Conservation (phyloP, 2,113 vertebrate genomes). For the Nycticorax nycticorax region DNA sequence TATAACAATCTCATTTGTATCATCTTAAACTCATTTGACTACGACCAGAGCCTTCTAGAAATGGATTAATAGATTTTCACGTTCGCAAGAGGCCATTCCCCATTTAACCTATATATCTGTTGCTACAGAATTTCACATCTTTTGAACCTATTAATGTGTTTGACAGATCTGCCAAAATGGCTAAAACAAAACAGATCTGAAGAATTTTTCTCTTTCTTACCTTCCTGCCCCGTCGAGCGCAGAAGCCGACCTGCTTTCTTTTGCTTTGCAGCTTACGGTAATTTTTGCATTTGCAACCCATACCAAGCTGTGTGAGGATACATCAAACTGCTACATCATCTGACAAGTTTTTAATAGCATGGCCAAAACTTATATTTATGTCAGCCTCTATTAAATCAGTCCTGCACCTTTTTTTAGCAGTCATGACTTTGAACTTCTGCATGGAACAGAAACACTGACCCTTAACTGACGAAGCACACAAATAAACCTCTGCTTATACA, state of each 20-base stretch:
- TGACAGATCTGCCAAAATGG: not conserved
- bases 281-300: not conserved
- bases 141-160: not conserved
- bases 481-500: not conserved
- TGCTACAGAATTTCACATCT: not conserved
- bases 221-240: not conserved
- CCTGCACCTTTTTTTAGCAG: not conserved
- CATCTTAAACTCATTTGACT: not conserved
- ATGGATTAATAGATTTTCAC: not conserved
- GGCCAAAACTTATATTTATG: not conserved
- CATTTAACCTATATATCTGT: not conserved
- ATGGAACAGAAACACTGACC: not conserved
- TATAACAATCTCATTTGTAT: not conserved
- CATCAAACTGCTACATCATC: not conserved
- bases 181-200: not conserved
- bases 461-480: not conserved
- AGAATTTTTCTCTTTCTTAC: not conserved
- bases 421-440: not conserved
- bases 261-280: not conserved
- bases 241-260: not conserved
- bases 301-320: not conserved
- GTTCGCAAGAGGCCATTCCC: not conserved
- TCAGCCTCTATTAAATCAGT: not conserved
- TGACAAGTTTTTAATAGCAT: not conserved
- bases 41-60: not conserved